These are phyloP conservation scores for Monarcha castaneiventris DNA, from an alignment of 2,113 vertebrate genomes.

Conservation along the genomic window DNA sequence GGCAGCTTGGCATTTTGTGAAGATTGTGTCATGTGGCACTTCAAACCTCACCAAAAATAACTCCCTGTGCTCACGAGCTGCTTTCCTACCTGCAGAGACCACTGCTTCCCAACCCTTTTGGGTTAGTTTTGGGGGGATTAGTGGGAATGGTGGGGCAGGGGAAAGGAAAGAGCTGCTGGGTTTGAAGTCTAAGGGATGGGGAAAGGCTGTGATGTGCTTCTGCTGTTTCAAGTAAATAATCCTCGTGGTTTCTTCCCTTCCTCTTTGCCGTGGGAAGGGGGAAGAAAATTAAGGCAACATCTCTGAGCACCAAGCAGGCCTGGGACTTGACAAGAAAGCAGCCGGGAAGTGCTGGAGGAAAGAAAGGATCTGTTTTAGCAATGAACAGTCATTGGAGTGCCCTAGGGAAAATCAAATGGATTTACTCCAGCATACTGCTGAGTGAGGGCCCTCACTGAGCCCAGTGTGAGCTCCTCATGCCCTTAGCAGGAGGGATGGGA, in stretches of 20 bases:
- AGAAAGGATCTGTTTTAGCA: neutral
- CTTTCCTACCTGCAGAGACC: neutral
- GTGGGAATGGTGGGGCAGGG: neutral
- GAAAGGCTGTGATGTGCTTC: neutral
- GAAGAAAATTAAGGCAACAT: neutral
- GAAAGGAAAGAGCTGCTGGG: neutral
- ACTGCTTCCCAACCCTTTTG: neutral
- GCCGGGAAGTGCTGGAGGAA: neutral
- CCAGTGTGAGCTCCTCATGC: neutral
- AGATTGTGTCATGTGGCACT: neutral
- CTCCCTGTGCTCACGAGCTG: neutral
- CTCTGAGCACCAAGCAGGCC: neutral
- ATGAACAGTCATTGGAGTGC: neutral
- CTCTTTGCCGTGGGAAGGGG: neutral
- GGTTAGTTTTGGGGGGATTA: neutral
- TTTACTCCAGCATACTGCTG: neutral
- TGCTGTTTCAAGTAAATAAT: neutral
- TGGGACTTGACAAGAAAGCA: neutral
- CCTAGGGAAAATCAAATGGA: neutral
- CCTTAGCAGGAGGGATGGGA: neutral
- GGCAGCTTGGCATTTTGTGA: conserved; percentile 55
- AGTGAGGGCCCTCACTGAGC: neutral
- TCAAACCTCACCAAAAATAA: conserved; percentile 29
- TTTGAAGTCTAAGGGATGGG: neutral
- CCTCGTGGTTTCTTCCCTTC: neutral